Evolutionary conservation across 2,113 vertebrate species (phyloP).

Genomic region (Callospermophilus lateralis): DNA sequence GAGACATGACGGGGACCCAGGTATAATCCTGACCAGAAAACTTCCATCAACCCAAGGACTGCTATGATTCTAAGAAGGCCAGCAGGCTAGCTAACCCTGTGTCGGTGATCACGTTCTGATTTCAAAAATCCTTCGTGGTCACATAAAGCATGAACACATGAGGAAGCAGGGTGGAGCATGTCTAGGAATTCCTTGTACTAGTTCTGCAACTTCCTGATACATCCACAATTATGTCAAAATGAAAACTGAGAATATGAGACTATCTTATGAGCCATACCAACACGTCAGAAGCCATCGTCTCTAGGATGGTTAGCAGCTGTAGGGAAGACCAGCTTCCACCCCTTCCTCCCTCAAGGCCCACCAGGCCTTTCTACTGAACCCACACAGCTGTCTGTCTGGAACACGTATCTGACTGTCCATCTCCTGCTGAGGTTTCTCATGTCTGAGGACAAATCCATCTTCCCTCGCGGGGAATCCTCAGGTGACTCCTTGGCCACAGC

Average conservation of each 20-base stretch:
- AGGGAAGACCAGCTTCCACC: not conserved
- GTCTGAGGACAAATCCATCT: not conserved
- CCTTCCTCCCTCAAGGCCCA: not conserved
- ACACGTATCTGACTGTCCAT: not conserved
- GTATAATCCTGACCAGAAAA: not conserved
- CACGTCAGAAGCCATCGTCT: not conserved
- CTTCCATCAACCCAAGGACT: not conserved
- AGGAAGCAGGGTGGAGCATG: not conserved
- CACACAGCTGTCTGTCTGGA: not conserved
- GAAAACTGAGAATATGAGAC: not conserved
- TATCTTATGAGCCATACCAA: not conserved
- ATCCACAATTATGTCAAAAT: conserved; percentile 54
- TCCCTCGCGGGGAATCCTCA: not conserved
- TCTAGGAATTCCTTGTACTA: not conserved
- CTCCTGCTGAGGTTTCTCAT: not conserved
- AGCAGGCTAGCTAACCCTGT: not conserved
- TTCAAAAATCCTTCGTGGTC: not conserved
- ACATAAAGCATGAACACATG: not conserved
- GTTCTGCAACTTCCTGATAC: not conserved
- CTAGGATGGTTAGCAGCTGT: not conserved
- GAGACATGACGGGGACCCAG: not conserved
- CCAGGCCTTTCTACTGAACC: not conserved
- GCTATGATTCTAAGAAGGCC: not conserved
- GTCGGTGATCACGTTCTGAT: not conserved
- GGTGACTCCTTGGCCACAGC: not conserved